Evolutionary conservation across 1,140 invertebrate species (phyloP), one percentile per base, ranked within the genome.

Genomic region (Bombus cullumanus): DNA sequence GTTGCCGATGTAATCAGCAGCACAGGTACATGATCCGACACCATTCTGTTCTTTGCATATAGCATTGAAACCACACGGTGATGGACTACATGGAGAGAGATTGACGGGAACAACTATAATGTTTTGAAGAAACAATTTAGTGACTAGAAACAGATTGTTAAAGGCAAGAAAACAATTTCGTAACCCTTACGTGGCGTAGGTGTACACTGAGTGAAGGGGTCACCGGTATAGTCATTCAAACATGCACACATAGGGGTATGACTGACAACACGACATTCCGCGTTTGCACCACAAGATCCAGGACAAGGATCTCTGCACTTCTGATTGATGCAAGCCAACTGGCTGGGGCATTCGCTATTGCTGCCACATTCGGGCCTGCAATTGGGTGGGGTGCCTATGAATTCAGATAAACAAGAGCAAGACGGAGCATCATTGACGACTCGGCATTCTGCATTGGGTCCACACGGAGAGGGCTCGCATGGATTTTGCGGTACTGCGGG

Each of bases 291-390:
- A 64, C 95, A 95, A 41, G 96, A 96, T 78, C 96, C 97, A 86
- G 95, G 94, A 89, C 97, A 97, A 59, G 97, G 97, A 94, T 97
- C 97, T 39, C 96, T 95, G 90, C 97, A 98, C 93, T 96, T 97
- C 88, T 97, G 96, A 94, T 96, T 97, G 89, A 97, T 96, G 90
- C 97, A 98, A 41, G 97, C 97, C 83, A 96, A 95, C 88, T 97
- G 96, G 86, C 95, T 95, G 37, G 97, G 95, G 94, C 97, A 98
- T 91, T 98, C 96, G 68, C 96, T 96, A 93, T 97, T 97, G 5
- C 97, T 96, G 15, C 97, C 96, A 89, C 97, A 97, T 94, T 97
- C 97, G 2, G 97, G 97, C 81, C 96, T 96, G 93, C 97, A 97
- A 88, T 92, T 96, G 93, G 95, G 95, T 80, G 96, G 95, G 81